A percentile compares a stretch with the other conserved stretches of the same genome.
These are phyloP conservation scores for Ypsolopha sequella DNA, from an alignment of 2,888 invertebrate species.

Conservation along the genomic window DNA sequence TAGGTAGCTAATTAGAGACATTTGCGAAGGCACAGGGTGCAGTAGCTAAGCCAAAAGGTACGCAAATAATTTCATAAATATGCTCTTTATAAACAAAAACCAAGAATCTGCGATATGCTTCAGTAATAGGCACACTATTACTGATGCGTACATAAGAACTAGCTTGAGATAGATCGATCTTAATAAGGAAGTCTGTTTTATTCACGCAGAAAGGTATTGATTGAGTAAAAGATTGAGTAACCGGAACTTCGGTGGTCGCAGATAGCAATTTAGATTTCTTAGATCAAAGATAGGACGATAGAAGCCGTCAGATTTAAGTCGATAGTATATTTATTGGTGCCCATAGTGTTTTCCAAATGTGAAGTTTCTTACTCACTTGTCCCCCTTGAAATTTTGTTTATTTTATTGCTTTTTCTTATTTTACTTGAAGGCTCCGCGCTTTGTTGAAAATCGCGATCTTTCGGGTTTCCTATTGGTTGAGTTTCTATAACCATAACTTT, in stretches of 20 bases:
- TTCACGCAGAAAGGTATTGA: not conserved
- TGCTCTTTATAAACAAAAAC: not conserved
- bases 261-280: not conserved
- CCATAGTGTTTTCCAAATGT: not conserved
- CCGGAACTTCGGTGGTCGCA: not conserved
- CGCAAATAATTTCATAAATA: not conserved
- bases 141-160: no score
- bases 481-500: not conserved
- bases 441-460: not conserved
- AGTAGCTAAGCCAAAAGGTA: constrained; percentile 3
- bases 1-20: constrained; percentile 13
- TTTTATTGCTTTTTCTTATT: not conserved
- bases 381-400: not conserved
- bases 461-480: not conserved
- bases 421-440: not conserved
- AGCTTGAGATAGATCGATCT: constrained; percentile 5
- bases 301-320: not conserved
- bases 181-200: not conserved
- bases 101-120: not conserved
- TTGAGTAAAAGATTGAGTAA: not conserved
- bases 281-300: constrained; percentile 1
- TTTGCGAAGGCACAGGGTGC: constrained; percentile 9
- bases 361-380: not conserved
- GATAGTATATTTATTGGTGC: not conserved
- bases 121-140: not conserved